A percentile compares a stretch with the other conserved stretches of the same genome.
phyloP scores from a whole-genome alignment of 2,888 invertebrate genomes.

The Zaprionus obscuricornis region DNA sequence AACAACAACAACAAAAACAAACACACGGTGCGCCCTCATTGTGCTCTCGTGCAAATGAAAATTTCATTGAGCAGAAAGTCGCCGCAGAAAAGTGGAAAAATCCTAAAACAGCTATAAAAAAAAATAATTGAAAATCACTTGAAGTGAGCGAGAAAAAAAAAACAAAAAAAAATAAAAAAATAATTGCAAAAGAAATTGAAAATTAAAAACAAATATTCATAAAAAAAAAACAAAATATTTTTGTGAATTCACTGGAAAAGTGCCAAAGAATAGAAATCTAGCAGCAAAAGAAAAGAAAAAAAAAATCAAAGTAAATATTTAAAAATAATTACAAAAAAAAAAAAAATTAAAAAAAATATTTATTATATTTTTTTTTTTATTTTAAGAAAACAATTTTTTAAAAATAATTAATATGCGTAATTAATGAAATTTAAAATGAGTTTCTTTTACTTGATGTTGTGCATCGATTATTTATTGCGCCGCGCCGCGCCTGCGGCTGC shows the following conservation, averaged over 20 bases:
- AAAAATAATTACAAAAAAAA: slow-evolving; percentile 1
- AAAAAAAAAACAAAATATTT: slow-evolving; percentile 33
- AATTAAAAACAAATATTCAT: slow-evolving; percentile 11
- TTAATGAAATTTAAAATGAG: no score
- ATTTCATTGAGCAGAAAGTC: slow-evolving; percentile 77
- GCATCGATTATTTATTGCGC: slow-evolving; percentile 1
- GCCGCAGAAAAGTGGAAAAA: slow-evolving; percentile 74
- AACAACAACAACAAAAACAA: no score
- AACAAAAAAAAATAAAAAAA: slow-evolving; percentile 1
- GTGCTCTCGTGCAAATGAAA: slow-evolving; percentile 78
- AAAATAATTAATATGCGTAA: no score
- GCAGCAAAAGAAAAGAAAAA: no score
- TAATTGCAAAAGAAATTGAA: slow-evolving; percentile 35
- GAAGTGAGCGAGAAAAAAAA: slow-evolving; percentile 55
- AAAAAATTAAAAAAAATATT: slow-evolving; percentile 3
- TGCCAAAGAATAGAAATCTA: no score
- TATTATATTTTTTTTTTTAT: background rate
- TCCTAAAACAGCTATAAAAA: slow-evolving; percentile 54
- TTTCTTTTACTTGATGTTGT: no score
- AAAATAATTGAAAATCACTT: slow-evolving; percentile 48
- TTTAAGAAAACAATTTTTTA: slow-evolving; percentile 6
- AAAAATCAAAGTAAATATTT: background rate
- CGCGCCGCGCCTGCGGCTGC: slow-evolving; percentile 30
- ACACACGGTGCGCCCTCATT: slow-evolving; percentile 73
- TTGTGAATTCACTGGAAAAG: slow-evolving; percentile 25